phyloP scores from a whole-genome alignment of 2,797 vertebrate genomes.

The Vireo griseus region DNA sequence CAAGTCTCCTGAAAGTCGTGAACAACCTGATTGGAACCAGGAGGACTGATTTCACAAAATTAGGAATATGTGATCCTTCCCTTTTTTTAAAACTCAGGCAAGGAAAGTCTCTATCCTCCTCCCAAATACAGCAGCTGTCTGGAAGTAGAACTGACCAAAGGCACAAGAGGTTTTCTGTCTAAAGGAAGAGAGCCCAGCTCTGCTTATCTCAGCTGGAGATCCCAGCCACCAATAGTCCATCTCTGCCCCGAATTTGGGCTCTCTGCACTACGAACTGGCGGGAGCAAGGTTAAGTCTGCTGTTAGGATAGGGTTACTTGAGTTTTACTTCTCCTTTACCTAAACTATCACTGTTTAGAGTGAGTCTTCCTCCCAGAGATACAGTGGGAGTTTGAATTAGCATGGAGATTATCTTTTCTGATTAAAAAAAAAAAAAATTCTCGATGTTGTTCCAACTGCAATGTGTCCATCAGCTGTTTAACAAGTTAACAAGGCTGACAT shows the following conservation, averaged over 20 bases:
- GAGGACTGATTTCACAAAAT: not conserved
- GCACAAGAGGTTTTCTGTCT: not conserved
- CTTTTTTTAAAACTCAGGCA: not conserved
- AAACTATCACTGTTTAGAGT: not conserved
- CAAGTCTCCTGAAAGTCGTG: not conserved
- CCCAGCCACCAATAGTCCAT: not conserved
- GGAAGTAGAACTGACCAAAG: not conserved
- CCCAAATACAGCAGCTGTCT: not conserved
- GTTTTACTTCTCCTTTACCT: not conserved
- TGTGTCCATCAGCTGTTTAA: not conserved
- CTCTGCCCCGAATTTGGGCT: not conserved
- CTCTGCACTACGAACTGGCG: not conserved
- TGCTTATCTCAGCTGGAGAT: not conserved
- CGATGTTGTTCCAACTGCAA: not conserved
- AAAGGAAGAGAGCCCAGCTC: not conserved
- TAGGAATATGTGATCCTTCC: not conserved
- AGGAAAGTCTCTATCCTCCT: not conserved
- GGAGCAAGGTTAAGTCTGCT: not conserved
- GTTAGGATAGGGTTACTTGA: not conserved
- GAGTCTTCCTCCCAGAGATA: not conserved
- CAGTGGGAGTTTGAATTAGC: not conserved
- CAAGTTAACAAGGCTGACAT: not conserved
- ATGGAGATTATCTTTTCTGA: not conserved
- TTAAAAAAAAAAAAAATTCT: not conserved
- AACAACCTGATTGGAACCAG: not conserved